Evolutionary conservation across 2,888 invertebrate genomes (phyloP).

Genomic region (Neria commutata): DNA sequence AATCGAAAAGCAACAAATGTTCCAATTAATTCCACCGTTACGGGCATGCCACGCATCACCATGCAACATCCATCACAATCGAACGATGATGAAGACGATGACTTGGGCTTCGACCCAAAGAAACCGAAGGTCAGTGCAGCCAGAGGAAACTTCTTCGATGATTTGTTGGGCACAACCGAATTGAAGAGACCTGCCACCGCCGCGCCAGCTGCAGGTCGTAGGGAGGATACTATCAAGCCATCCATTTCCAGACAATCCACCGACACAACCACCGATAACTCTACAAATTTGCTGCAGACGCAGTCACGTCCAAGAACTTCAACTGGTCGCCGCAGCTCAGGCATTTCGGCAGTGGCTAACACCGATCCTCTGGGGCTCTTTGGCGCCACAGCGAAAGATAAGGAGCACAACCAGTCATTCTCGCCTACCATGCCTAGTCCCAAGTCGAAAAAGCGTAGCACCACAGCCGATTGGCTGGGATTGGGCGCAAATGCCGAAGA

Average conservation of each 20-base stretch:
- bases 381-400: slow-evolving; percentile 33
- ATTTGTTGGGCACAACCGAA: slow-evolving; percentile 47
- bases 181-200: slow-evolving; percentile 44
- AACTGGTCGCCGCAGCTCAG: slow-evolving; percentile 52
- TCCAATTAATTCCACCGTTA: not conserved
- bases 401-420: slow-evolving; percentile 39
- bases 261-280: slow-evolving; percentile 60
- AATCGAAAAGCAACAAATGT: slow-evolving; percentile 5
- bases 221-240: slow-evolving; percentile 34
- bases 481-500: slow-evolving; percentile 42
- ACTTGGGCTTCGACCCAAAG: slow-evolving; percentile 61
- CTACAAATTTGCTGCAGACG: slow-evolving; percentile 40
- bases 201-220: slow-evolving; percentile 28
- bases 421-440: slow-evolving; percentile 47
- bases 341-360: slow-evolving; percentile 41
- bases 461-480: slow-evolving; percentile 59
- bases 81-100: slow-evolving; percentile 49
- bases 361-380: slow-evolving; percentile 50
- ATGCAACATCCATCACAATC: slow-evolving; percentile 42
- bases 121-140: slow-evolving; percentile 49
- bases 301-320: slow-evolving; percentile 55
- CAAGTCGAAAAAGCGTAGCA: slow-evolving; percentile 41
- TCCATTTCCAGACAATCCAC: slow-evolving; percentile 59
- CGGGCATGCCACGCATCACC: slow-evolving; percentile 44
- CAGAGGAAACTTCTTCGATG: slow-evolving; percentile 57